Conservation (phyloP, 2,888 invertebrate genomes). For the Altica lythri region DNA sequence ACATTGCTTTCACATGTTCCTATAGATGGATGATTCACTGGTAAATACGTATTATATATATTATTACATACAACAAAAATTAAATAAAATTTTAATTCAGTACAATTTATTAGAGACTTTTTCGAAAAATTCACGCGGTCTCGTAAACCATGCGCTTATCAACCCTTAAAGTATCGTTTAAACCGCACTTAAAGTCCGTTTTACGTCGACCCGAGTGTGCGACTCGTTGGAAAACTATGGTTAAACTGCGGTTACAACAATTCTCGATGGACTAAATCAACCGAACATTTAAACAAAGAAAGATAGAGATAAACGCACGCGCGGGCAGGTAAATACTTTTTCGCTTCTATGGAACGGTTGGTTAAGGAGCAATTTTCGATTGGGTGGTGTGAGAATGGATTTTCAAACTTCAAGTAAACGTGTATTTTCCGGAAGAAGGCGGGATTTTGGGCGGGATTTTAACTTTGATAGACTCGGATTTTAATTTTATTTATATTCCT, state of each 20-base stretch:
- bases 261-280: constrained; percentile 33
- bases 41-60: constrained; percentile 33
- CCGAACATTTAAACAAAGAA: constrained; percentile 16
- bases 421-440: constrained; percentile 31
- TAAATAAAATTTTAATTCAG: constrained; percentile 12
- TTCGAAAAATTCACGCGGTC: constrained; percentile 22
- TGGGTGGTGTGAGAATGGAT: constrained; percentile 35
- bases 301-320: constrained; percentile 44
- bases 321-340: constrained; percentile 48
- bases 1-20: constrained; percentile 45
- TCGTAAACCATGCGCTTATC: constrained; percentile 20
- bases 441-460: constrained; percentile 28
- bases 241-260: constrained; percentile 49
- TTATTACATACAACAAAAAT: constrained; percentile 14
- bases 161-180: constrained; percentile 15
- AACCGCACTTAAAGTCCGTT: constrained; percentile 10
- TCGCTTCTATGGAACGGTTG: constrained; percentile 48
- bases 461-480: constrained; percentile 4
- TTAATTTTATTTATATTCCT: no score
- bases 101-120: constrained; percentile 21
- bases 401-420: constrained; percentile 26
- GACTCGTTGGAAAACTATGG: constrained; percentile 17
- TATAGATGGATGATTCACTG: constrained; percentile 46
- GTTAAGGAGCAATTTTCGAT: constrained; percentile 52
- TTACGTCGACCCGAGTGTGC: constrained; percentile 3